Evolutionary conservation across 2,113 vertebrate genomes (phyloP), one percentile per base, ranked within the genome.

Genomic region (Typhlomys cinereus): DNA sequence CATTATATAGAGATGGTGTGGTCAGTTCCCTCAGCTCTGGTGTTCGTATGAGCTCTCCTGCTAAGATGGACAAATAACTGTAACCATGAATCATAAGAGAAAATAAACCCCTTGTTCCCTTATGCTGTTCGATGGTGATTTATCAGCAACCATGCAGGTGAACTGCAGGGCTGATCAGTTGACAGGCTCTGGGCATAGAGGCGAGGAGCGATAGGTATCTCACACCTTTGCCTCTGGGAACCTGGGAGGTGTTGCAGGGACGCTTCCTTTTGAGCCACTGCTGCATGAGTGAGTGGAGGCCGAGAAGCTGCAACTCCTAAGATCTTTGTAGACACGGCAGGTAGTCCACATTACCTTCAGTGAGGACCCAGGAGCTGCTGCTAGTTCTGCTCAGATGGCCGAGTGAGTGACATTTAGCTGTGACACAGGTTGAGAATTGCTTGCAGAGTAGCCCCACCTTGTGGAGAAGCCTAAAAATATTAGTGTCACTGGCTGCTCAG

Each of bases 391-490:
- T 57, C 59, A 85, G 61, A 39, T 23, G 14, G 36, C 85, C 89
- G 15, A 39, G 0, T 50, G 66, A 59, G 36, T 13, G 17, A 78
- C 20, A 9, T 46, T 48, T 52, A 39, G 34, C n/a, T n/a, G n/a
- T 20, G 18, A 75, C 82, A n/a, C 17, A 2, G 48, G 46, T 61
- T 39, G 34, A 39, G 76, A 36, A 41, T 70, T 69, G 71, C 81
- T 50, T 66, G 90, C 64, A 74, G 67, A 57, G 29, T 52, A 80
- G 94, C 93, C 4, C 96, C 96, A 91, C 61, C 95, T 96, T 79
- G 95, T 95, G 96, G 96, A 90, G 5, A 85, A 81, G 8, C 62
- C 85, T 74, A 36, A 61, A 84, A 84, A 69, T 82, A 78, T 36
- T 81, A 17, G 13, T 11, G 57, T 48, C 21, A 1, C 5, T n/a